Conservation (phyloP, 2,888 invertebrate species). For the Cephus pygmeus region DNA sequence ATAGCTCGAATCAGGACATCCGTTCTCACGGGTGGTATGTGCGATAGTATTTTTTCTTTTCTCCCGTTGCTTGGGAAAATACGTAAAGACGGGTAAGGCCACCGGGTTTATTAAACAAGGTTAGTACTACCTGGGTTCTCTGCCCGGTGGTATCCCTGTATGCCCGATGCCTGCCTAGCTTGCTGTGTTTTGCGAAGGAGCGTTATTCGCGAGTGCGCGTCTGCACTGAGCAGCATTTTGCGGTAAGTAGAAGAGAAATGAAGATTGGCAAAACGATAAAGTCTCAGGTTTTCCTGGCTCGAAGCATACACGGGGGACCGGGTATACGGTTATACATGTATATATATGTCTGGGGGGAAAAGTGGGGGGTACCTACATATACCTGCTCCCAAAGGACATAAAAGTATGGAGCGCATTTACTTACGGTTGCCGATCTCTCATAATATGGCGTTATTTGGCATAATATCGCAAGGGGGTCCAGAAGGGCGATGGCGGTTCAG, state of each 20-base stretch:
- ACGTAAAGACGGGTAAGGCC: background rate
- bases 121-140: background rate
- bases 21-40: background rate
- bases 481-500: slow-evolving; percentile 14
- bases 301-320: background rate
- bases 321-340: background rate
- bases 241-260: background rate
- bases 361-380: no score
- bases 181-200: background rate
- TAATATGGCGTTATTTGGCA: slow-evolving; percentile 29
- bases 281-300: slow-evolving; percentile 5
- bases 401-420: slow-evolving; percentile 22
- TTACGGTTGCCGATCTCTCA: slow-evolving; percentile 24
- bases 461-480: slow-evolving; percentile 31
- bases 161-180: background rate
- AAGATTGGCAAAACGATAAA: background rate
- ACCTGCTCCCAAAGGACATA: slow-evolving; percentile 9
- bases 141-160: background rate
- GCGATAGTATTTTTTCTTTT: background rate
- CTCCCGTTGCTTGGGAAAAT: background rate
- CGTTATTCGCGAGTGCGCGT: background rate
- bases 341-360: no score
- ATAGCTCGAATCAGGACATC: background rate
- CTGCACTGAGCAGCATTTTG: background rate
- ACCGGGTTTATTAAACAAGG: background rate